Base-by-base conservation (phyloP, 2,113 vertebrate genomes). In the Synchiropus splendidus region DNA sequence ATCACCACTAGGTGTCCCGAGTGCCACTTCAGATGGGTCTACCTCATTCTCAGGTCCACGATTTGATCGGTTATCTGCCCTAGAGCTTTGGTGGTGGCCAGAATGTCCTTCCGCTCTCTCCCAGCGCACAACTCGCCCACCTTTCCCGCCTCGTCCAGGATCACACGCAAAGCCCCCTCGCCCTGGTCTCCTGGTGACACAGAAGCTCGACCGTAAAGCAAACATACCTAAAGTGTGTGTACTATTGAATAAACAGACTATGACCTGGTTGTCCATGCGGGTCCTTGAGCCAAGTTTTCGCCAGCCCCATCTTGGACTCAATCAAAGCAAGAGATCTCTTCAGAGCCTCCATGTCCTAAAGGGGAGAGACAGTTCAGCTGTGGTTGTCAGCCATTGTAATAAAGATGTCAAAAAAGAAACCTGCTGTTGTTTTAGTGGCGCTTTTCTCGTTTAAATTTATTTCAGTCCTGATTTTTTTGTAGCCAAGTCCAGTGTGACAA, bases 51-150 rank as follows among this genome's bases (percentile, higher is more conserved):
- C 27, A 94, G 83, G 15, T 98, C 95, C 50, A 89, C 82, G 48
- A 98, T 77, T 15, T 97, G 95, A 54, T 98, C 95, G 0, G 91
- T 92, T 86, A 97, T 92, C 73, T 96, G 95, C 13, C 89, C 92
- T 48, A 97, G 81, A 32, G 90, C 88, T 48, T 89, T 95, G 27
- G 87, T 82, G 0, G 92, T 92, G 13, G 89, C 92, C 68, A 98
- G 80, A 48, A 97, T 89, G 45, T 98, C 95, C 56, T 89, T 89
- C 63, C 93, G 87, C 66, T 98, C 95, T 58, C 90, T 95, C 52
- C 95, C 95, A 1, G 90, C 91, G 64, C 92, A 97, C 51, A 98
- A 80, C 46, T 98, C 95, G 52, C 95, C 95, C 39, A 97, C 93
- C 71, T 98, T 98, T 36, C 91, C 91, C 37, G 95, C 91, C 78